Evolutionary conservation across 2,888 invertebrate genomes (phyloP).

Genomic region (Lamellibrachia satsuma): DNA sequence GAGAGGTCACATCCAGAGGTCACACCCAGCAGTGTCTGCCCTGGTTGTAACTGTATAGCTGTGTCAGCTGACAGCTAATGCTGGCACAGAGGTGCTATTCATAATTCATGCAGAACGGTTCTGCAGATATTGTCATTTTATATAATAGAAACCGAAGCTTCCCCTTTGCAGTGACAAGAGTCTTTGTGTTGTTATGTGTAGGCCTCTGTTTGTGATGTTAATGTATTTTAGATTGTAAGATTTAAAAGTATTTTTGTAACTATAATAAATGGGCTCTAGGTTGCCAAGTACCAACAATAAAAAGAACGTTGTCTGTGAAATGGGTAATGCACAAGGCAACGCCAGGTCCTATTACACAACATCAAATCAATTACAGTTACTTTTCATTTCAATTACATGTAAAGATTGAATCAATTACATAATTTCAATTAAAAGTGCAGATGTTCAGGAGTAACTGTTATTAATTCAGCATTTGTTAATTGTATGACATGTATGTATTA

Average conservation of each 20-base stretch:
- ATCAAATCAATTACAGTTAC: background rate
- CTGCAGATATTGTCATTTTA: background rate
- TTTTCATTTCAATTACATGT: background rate
- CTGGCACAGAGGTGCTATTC: background rate
- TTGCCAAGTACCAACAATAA: background rate
- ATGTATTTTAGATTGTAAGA: background rate
- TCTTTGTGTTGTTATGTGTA: background rate
- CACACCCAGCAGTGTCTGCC: background rate
- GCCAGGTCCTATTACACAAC: background rate
- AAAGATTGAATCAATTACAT: background rate
- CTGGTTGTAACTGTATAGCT: background rate
- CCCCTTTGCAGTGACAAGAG: background rate
- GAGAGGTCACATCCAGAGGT: background rate
- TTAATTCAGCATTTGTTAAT: too few species aligned
- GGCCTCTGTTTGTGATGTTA: background rate
- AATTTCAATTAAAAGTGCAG: too few species aligned
- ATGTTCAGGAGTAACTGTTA: too few species aligned
- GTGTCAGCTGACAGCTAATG: background rate
- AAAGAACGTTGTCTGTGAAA: background rate
- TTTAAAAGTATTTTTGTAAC: background rate
- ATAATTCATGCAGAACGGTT: background rate
- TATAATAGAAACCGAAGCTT: background rate
- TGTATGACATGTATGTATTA: too few species aligned
- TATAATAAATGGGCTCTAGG: background rate
- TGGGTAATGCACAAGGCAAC: background rate